phyloP scores from a whole-genome alignment of 2,888 invertebrate species.

The Andrena trimmerana region DNA sequence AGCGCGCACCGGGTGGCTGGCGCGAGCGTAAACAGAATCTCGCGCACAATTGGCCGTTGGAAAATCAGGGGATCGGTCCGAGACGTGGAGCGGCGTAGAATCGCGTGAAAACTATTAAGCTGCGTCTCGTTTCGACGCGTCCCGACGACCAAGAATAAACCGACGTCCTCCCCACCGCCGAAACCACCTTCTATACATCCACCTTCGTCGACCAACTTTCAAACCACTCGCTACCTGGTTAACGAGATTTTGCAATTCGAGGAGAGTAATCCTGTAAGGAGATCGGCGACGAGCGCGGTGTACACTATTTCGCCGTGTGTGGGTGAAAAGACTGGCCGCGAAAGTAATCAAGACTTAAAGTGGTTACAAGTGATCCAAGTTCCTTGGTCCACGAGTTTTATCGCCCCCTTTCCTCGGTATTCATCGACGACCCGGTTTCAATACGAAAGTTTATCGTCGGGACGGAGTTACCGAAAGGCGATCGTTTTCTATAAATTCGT shows the following conservation, averaged over 20 bases:
- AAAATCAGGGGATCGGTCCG: constrained; percentile 41
- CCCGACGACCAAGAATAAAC: constrained; percentile 81
- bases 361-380: neutral
- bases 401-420: neutral
- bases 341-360: neutral
- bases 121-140: constrained; percentile 73
- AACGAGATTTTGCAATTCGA: neutral
- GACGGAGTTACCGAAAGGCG: neutral
- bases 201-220: constrained; percentile 39
- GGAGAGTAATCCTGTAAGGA: neutral
- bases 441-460: constrained; percentile 17
- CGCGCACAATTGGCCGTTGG: constrained; percentile 31
- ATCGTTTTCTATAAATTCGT: constrained; percentile 35
- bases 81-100: constrained; percentile 63
- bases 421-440: constrained; percentile 6
- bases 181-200: constrained; percentile 66
- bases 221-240: neutral
- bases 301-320: neutral
- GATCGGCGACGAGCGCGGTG: neutral
- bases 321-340: neutral
- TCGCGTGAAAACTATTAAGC: constrained; percentile 77
- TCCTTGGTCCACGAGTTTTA: neutral
- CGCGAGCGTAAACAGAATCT: constrained; percentile 47
- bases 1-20: neutral
- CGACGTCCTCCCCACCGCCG: constrained; percentile 73